These are phyloP conservation scores for Pyralis farinalis DNA, from an alignment of 2,888 invertebrate species.

Conservation along the genomic window DNA sequence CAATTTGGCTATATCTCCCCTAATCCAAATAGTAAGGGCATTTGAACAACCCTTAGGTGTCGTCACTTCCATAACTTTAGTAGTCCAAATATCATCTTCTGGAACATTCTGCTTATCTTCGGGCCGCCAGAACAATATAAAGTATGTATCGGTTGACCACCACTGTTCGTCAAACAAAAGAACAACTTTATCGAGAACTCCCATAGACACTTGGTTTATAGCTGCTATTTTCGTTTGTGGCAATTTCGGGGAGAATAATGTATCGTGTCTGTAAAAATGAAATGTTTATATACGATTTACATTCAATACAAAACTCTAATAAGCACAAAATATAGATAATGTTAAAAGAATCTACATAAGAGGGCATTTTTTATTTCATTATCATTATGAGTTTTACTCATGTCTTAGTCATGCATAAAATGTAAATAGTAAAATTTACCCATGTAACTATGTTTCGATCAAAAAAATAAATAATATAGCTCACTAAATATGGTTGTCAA, in stretches of 20 bases:
- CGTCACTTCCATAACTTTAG: conserved; percentile 28
- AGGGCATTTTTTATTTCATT: too few relatives aligned
- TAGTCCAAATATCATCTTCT: conserved; percentile 27
- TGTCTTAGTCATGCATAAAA: too few relatives aligned
- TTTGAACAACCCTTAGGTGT: conserved; percentile 25
- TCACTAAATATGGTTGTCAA: too few relatives aligned
- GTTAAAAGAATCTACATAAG: too few relatives aligned
- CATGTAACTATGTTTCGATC: too few relatives aligned
- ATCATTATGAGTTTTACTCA: too few relatives aligned
- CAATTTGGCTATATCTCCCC: conserved; percentile 34
- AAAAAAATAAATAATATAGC: too few relatives aligned
- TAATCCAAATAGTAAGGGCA: conserved; percentile 37
- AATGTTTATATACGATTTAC: too few relatives aligned
- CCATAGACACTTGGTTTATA: conserved; percentile 82
- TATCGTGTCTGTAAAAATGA: conserved; percentile 1
- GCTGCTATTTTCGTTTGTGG: conserved; percentile 72
- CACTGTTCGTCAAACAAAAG: conserved; percentile 83
- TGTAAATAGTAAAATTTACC: too few relatives aligned
- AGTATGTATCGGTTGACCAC: conserved; percentile 71
- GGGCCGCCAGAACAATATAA: conserved; percentile 60
- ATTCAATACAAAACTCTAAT: too few relatives aligned
- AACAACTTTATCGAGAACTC: conserved; percentile 85
- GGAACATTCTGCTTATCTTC: conserved; percentile 21
- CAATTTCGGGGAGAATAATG: conserved; percentile 78
- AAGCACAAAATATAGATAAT: too few relatives aligned